phyloP scores from a whole-genome alignment of 2,797 vertebrate species.

The Lepilemur ruficaudatus region DNA sequence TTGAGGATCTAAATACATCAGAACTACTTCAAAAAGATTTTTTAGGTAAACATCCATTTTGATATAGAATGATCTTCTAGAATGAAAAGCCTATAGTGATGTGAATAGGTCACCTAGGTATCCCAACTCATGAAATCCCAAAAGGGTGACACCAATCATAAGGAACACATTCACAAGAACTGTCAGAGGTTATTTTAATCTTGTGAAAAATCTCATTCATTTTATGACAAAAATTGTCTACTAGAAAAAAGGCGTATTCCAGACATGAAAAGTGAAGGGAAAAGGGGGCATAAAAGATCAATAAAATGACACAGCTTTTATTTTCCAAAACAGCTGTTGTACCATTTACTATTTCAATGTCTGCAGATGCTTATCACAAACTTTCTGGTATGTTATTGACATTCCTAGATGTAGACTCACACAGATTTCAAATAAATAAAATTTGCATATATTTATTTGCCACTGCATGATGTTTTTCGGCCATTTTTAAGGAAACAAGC shows the following conservation, averaged over 20 bases:
- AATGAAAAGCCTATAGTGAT: background rate
- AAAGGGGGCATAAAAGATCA: background rate
- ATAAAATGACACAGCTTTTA: background rate
- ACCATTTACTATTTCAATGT: background rate
- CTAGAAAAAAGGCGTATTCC: background rate
- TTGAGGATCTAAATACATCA: background rate
- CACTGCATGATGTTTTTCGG: background rate
- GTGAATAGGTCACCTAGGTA: background rate
- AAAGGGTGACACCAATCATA: background rate
- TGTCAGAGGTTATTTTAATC: background rate
- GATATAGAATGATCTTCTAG: background rate
- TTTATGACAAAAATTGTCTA: conserved; percentile 17
- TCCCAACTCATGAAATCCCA: background rate
- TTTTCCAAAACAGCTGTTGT: background rate
- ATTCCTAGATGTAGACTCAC: background rate
- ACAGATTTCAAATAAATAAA: conserved; percentile 9
- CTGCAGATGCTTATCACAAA: background rate
- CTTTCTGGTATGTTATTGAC: background rate
- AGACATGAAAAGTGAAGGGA: background rate
- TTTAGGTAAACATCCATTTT: background rate
- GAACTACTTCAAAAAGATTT: background rate
- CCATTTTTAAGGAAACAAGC: background rate
- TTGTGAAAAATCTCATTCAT: conserved; percentile 12
- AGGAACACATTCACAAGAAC: conserved; percentile 17
- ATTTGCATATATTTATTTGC: background rate